Percentiles rank a stretch among this genome's conserved stretches.
phyloP scores from a whole-genome alignment of 1,140 invertebrate genomes.

The Hyposmocoma kahamanoa region DNA sequence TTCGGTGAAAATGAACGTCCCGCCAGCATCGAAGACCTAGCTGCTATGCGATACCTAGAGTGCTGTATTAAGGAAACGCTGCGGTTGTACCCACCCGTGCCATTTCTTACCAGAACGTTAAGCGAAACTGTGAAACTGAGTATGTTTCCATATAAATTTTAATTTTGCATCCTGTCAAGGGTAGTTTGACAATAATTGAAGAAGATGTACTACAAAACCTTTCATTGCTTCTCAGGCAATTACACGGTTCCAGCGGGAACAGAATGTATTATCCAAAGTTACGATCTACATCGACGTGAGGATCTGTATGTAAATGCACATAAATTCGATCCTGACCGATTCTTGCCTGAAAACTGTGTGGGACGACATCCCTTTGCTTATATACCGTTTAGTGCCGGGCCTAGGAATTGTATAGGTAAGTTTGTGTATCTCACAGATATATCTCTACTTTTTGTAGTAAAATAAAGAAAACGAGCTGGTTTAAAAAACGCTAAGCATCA shows the following conservation, averaged over 20 bases:
- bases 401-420: slow-evolving; percentile 76
- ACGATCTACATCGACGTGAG: slow-evolving; percentile 72
- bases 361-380: slow-evolving; percentile 74
- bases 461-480: too few species aligned
- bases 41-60: slow-evolving; percentile 79
- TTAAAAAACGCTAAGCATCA: too few species aligned
- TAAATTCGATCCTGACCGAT: slow-evolving; percentile 77
- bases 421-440: too few species aligned
- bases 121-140: slow-evolving; percentile 71
- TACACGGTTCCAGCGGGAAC: slow-evolving; percentile 73
- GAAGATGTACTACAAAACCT: neutral
- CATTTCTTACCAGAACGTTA: slow-evolving; percentile 75
- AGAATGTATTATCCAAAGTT: slow-evolving; percentile 73
- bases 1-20: slow-evolving; percentile 63
- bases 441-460: too few species aligned
- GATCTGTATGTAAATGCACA: slow-evolving; percentile 75
- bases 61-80: slow-evolving; percentile 78
- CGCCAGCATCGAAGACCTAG: slow-evolving; percentile 73
- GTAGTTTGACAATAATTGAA: neutral
- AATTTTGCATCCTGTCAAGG: neutral
- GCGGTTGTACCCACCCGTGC: slow-evolving; percentile 78
- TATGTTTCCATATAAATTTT: slow-evolving; percentile 28
- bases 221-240: slow-evolving; percentile 42
- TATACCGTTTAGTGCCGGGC: slow-evolving; percentile 83
- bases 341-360: slow-evolving; percentile 64